Base-by-base conservation (phyloP, 1,140 invertebrate species). In the Bombus consobrinus region DNA sequence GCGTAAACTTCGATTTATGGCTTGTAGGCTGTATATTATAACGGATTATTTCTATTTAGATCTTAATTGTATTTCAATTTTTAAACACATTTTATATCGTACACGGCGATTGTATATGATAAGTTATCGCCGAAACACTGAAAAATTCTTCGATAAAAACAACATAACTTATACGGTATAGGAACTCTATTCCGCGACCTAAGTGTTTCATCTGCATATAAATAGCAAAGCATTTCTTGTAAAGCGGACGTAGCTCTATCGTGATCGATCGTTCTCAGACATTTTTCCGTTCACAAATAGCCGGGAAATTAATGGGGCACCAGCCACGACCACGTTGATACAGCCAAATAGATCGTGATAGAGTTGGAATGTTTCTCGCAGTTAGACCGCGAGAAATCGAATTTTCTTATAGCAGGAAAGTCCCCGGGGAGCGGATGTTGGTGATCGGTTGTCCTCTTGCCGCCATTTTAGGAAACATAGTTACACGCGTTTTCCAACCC, bases 401-500 rank as follows among this genome's bases (percentile, higher is more conserved):
- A 89, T 85, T 87, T 89, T 71, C 81, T 90, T 83, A 75, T 68
- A 77, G 81, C 57, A 41, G 32, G 25, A 59, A 74, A 66, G 64
- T 71, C 68, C 64, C 68, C 28, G 3, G 79, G 69, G 71, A 76
- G 66, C 28, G 68, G 62, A 82, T 82, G 75, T 69, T 87, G 74
- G 66, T n/a, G 78, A 39, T 57, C 53, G 53, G 76, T 80, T 76
- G 59, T 76, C 71, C 85, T 80, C 77, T 47, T 32, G 43, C 47
- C 85, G 81, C 18, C 81, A 81, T 77, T 88, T 78, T 32, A 34
- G 62, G 77, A 83, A 90, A 90, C 83, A 85, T 73, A 73, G 74
- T 79, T 69, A 80, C 84, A 71, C 78, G 69, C 83, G 81, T 87
- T 82, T 68, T 59, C 59, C 66, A 75, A 81, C 71, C 76, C 79